Conservation (phyloP, 2,888 invertebrate genomes). For the Macrostomum cliftonense region DNA sequence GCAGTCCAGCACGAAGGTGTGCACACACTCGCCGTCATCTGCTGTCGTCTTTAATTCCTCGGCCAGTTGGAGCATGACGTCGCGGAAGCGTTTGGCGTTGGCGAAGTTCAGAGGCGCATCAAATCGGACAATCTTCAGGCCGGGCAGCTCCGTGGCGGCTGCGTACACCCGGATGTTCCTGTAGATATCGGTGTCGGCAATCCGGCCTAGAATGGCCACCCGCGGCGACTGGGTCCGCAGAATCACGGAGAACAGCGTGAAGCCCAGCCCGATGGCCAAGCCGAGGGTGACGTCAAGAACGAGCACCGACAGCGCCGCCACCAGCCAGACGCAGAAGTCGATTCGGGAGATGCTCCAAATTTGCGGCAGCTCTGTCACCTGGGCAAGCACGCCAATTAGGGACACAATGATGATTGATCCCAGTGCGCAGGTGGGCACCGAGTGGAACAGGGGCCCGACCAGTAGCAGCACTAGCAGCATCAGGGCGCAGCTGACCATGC, state of each 20-base stretch:
- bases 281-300: slow-evolving; percentile 26
- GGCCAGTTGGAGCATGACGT: no score
- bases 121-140: no score
- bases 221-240: slow-evolving; percentile 20
- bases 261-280: slow-evolving; percentile 21
- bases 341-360: slow-evolving; percentile 27
- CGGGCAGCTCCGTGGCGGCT: slow-evolving; percentile 15
- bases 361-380: slow-evolving; percentile 26
- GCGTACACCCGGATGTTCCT: slow-evolving; percentile 26
- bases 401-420: slow-evolving; percentile 34
- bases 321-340: slow-evolving; percentile 21
- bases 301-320: slow-evolving; percentile 18
- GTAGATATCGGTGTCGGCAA: slow-evolving; percentile 38
- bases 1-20: slow-evolving; percentile 33
- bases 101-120: no score
- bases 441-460: slow-evolving; percentile 69
- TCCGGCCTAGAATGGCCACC: slow-evolving; percentile 30
- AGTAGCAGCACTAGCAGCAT: slow-evolving; percentile 60
- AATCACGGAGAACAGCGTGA: slow-evolving; percentile 27
- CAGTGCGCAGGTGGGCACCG: slow-evolving; percentile 53
- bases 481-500: slow-evolving; percentile 55
- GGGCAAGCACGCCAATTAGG: slow-evolving; percentile 33
- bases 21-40: neutral
- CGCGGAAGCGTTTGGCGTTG: no score
- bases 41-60: no score